Base-by-base conservation (phyloP, 2,888 invertebrate species). In the Scaptomyza cyrtandrae region DNA sequence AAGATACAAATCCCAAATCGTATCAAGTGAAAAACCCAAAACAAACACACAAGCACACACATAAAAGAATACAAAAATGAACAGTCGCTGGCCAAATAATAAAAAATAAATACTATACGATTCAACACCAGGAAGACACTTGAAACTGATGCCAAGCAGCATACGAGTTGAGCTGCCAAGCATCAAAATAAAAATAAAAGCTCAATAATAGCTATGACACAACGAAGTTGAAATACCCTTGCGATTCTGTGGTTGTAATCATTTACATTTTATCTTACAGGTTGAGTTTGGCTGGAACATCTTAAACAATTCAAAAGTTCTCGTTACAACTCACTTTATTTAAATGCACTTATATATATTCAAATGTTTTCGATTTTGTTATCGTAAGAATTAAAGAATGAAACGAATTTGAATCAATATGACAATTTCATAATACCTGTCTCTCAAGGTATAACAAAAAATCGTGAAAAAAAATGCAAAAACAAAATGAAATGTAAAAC, bases 1-100 rank as follows among this genome's bases (percentile, higher is more conserved):
- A 37, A 35, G 16, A 52, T 52, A 75, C 59, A 75, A 85, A 85
- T 85, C 82, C 75, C 73, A 73, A 71, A 87, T 54, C 69, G 75
- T 63, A 77, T 66, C 57, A 60, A 49, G 64, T 31, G 27, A 41
- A 16, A 52, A 46, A 66, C 56, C 73, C 52, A 27, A 59, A 37
- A 64, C 55, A 71, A 63, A 46, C 74, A 64, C 64, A 66, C 66
- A 65, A 67, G 1, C 24, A 29, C 69, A 46, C 24, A 69, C 65
- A 73, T 65, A 66, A 75, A 80, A 50, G 69, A 71, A 84, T 64
- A 66, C 60, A 62, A 71, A 77, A 58, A 49, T 76, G 66, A 76
- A 65, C 80, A 77, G 69, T 83, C 63, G 64, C 64, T 74, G 62
- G 71, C 55, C 65, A 76, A 75, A 84, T 69, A 70, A 75, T 75